Conservation (phyloP, 2,797 vertebrate genomes). For the Coreius guichenoti region DNA sequence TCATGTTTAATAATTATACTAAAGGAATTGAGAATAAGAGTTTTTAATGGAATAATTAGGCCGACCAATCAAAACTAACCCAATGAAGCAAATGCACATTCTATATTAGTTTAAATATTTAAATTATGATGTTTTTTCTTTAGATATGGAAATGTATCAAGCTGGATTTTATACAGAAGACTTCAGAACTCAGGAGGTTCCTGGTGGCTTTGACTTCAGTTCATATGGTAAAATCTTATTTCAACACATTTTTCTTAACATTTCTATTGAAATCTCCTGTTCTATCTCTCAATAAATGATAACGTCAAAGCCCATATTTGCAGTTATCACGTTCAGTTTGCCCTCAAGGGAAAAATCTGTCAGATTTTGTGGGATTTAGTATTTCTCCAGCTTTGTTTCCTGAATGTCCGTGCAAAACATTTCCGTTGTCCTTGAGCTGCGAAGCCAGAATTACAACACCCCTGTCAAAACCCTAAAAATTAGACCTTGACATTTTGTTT, state of each 20-base stretch:
- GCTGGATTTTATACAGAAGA: slow-evolving; percentile 79
- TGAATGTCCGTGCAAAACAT: slow-evolving; percentile 73
- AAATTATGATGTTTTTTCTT: neutral
- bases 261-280: neutral
- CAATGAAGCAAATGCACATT: neutral
- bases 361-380: slow-evolving; percentile 42
- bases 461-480: slow-evolving; percentile 66
- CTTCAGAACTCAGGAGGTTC: slow-evolving; percentile 83
- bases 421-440: slow-evolving; percentile 76
- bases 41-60: neutral
- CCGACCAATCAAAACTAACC: neutral
- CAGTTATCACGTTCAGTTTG: neutral
- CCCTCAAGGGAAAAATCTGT: slow-evolving; percentile 15
- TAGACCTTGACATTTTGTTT: slow-evolving; percentile 74
- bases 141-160: slow-evolving; percentile 81
- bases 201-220: slow-evolving; percentile 79
- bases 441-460: slow-evolving; percentile 69
- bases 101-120: neutral
- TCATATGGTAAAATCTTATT: slow-evolving; percentile 76
- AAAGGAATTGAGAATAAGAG: neutral
- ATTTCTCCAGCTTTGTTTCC: slow-evolving; percentile 69
- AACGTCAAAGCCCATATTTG: neutral
- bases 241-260: neutral
- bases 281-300: neutral
- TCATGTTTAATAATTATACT: neutral